Evolutionary conservation across 2,113 vertebrate species (phyloP).

Genomic region (Ptyas mucosa): DNA sequence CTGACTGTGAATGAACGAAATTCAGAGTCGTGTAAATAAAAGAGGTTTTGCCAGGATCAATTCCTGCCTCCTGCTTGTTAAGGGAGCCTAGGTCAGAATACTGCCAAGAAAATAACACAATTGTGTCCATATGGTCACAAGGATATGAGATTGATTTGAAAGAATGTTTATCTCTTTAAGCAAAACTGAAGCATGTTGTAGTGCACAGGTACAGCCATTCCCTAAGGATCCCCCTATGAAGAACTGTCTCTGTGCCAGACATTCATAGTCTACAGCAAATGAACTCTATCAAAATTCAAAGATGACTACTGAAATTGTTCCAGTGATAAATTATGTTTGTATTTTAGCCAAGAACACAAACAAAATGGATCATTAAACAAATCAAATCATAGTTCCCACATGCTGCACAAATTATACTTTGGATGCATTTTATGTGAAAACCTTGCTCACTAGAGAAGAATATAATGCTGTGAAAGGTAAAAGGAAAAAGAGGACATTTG

Average conservation of each 20-base stretch:
- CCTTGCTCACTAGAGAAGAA: neutral
- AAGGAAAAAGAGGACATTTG: neutral
- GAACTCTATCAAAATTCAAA: neutral
- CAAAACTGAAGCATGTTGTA: neutral
- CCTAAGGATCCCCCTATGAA: neutral
- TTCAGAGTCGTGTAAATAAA: too few relatives aligned
- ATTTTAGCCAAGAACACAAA: neutral
- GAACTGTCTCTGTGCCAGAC: neutral
- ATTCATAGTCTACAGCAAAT: neutral
- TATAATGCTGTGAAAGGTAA: neutral
- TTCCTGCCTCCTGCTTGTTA: too few relatives aligned
- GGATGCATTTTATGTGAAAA: neutral
- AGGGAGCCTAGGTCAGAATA: too few relatives aligned
- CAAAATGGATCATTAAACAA: neutral
- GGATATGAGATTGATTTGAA: neutral
- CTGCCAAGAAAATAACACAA: neutral
- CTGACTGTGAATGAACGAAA: too few relatives aligned
- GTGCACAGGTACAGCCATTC: neutral
- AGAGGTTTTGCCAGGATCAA: too few relatives aligned
- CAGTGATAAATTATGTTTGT: neutral
- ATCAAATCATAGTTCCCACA: neutral
- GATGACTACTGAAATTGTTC: neutral
- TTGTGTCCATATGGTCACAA: neutral
- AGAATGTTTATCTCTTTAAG: neutral
- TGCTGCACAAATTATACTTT: neutral